Conservation (phyloP, 2,888 invertebrate genomes). For the Ectropis crepuscularia region DNA sequence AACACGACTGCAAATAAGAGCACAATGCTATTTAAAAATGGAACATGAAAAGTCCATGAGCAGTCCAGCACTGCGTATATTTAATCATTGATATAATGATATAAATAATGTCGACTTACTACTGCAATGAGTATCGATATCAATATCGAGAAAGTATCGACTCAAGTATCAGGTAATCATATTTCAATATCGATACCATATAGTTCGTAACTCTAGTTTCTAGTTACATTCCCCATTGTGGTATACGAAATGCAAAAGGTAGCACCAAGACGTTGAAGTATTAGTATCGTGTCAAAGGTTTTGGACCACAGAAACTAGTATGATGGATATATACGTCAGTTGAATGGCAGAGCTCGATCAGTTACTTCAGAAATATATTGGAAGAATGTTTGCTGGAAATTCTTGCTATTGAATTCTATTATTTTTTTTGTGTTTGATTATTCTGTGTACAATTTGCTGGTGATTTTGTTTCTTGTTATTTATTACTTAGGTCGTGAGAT, state of each 20-base stretch:
- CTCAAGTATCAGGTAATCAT: background rate
- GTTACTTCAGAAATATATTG: constrained; percentile 14
- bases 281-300: constrained; percentile 33
- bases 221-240: constrained; percentile 15
- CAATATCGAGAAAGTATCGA: constrained; percentile 8
- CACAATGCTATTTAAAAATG: too few species aligned
- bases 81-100: too few species aligned
- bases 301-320: constrained; percentile 16
- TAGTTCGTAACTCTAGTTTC: constrained; percentile 4
- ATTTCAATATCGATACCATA: constrained; percentile 4
- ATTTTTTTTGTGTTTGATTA: background rate
- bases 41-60: too few species aligned
- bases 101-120: background rate
- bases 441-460: background rate
- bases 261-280: constrained; percentile 30
- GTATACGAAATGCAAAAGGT: constrained; percentile 29
- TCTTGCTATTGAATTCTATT: constrained; percentile 12
- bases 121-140: background rate
- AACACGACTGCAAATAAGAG: too few species aligned
- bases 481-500: background rate
- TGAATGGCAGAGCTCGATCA: constrained; percentile 22
- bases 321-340: constrained; percentile 27
- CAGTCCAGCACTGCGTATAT: too few species aligned
- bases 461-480: background rate
- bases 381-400: constrained; percentile 20